Evolutionary conservation across 2,888 invertebrate species (phyloP).

Genomic region (Scaptomyza tumidula): DNA sequence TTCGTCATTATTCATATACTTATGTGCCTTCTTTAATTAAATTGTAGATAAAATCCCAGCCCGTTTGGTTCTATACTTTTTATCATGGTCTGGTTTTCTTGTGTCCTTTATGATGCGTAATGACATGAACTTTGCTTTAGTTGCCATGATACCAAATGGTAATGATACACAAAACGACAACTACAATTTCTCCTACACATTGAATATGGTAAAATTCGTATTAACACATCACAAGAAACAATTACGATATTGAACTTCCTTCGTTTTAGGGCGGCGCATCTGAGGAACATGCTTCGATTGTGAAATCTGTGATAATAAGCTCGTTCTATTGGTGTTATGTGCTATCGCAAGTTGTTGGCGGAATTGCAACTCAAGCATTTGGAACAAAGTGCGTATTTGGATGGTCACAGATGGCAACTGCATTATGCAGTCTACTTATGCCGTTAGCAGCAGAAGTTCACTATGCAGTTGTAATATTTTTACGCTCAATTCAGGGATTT

Average conservation of each 20-base stretch:
- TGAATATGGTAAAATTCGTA: constrained; percentile 59
- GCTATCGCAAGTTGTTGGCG: constrained; percentile 89
- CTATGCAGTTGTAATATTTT: constrained; percentile 87
- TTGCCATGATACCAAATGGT: constrained; percentile 87
- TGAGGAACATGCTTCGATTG: constrained; percentile 79
- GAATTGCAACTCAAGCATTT: constrained; percentile 89
- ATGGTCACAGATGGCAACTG: constrained; percentile 89
- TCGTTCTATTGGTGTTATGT: constrained; percentile 91
- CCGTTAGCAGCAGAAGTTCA: constrained; percentile 88
- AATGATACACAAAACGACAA: constrained; percentile 42
- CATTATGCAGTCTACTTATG: constrained; percentile 88
- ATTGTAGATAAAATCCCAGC: constrained; percentile 87
- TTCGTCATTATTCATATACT: neutral
- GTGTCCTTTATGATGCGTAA: constrained; percentile 92
- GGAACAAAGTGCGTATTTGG: constrained; percentile 90
- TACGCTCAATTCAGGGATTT: constrained; percentile 89
- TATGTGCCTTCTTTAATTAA: constrained; percentile 15
- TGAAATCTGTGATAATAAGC: constrained; percentile 87
- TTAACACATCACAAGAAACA: neutral
- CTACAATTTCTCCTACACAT: constrained; percentile 29
- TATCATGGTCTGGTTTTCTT: constrained; percentile 90
- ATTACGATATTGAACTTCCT: neutral
- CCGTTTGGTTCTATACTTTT: constrained; percentile 88
- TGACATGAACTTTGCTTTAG: constrained; percentile 89
- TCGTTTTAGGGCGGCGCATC: constrained; percentile 79